phyloP scores from a whole-genome alignment of 2,888 invertebrate genomes.

The Diarsia rubi region DNA sequence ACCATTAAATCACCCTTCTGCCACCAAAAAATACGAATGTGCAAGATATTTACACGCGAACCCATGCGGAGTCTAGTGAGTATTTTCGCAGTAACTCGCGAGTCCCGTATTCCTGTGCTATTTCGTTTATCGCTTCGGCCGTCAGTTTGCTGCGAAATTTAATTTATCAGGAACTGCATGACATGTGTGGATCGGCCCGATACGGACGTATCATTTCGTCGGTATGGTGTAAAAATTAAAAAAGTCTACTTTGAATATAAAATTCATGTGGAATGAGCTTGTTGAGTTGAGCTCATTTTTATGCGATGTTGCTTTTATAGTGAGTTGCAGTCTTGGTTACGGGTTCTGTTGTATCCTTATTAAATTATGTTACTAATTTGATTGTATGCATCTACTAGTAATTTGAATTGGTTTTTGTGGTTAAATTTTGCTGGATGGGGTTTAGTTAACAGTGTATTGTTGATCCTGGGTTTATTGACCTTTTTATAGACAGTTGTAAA shows the following conservation, averaged over 20 bases:
- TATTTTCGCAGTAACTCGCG: constrained; percentile 47
- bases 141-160: constrained; percentile 76
- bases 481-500: constrained; percentile 23
- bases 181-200: constrained; percentile 67
- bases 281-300: constrained; percentile 29
- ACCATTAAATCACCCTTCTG: constrained; percentile 44
- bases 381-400: neutral
- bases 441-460: neutral
- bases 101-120: constrained; percentile 42
- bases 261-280: constrained; percentile 39
- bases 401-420: neutral
- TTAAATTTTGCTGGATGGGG: neutral
- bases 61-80: constrained; percentile 41
- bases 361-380: neutral
- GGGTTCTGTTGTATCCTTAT: constrained; percentile 10
- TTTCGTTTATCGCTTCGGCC: constrained; percentile 70
- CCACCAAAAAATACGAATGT: constrained; percentile 38
- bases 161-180: constrained; percentile 75
- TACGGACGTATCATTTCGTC: constrained; percentile 65
- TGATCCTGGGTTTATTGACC: constrained; percentile 30
- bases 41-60: constrained; percentile 47
- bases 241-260: constrained; percentile 34
- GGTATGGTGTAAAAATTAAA: constrained; percentile 39
- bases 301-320: constrained; percentile 12
- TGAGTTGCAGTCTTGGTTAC: neutral